A percentile compares a stretch with the other conserved stretches of the same genome.
These are phyloP conservation scores for Xestia c-nigrum DNA, from an alignment of 2,888 invertebrate genomes.

Conservation along the genomic window DNA sequence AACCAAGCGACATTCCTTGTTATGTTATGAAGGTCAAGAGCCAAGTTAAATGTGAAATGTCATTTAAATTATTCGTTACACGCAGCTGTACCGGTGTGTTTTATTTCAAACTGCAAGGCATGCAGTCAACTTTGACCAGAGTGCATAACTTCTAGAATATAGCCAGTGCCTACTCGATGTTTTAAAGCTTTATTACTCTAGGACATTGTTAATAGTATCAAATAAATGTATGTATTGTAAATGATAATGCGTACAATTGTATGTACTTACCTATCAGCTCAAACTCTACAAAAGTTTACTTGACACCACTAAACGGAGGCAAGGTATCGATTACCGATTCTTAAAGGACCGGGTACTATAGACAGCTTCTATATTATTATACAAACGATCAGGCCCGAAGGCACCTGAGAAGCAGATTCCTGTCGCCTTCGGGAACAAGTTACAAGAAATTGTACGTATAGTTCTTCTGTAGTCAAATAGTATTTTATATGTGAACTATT, in stretches of 20 bases:
- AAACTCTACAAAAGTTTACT: not conserved
- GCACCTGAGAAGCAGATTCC: too few species aligned
- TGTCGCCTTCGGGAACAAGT: too few species aligned
- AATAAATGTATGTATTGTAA: not conserved
- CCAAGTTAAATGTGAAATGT: slow-evolving; percentile 28
- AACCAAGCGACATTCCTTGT: slow-evolving; percentile 43
- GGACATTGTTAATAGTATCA: not conserved
- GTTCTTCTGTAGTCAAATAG: too few species aligned
- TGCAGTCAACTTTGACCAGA: not conserved
- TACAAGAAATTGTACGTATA: too few species aligned
- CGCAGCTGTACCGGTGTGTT: not conserved
- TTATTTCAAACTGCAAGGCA: not conserved
- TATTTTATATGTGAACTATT: too few species aligned
- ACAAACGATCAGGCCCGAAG: too few species aligned
- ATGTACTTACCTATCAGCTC: not conserved
- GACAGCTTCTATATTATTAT: too few species aligned
- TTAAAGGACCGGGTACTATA: not conserved
- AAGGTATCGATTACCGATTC: not conserved
- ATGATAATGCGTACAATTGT: not conserved
- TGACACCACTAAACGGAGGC: not conserved
- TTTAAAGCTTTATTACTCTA: not conserved
- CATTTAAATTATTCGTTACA: slow-evolving; percentile 18
- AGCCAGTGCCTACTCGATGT: not conserved
- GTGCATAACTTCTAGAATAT: not conserved
- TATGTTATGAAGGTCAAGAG: slow-evolving; percentile 31